phyloP scores from a whole-genome alignment of 1,140 invertebrate species.

The Papilio helenus region DNA sequence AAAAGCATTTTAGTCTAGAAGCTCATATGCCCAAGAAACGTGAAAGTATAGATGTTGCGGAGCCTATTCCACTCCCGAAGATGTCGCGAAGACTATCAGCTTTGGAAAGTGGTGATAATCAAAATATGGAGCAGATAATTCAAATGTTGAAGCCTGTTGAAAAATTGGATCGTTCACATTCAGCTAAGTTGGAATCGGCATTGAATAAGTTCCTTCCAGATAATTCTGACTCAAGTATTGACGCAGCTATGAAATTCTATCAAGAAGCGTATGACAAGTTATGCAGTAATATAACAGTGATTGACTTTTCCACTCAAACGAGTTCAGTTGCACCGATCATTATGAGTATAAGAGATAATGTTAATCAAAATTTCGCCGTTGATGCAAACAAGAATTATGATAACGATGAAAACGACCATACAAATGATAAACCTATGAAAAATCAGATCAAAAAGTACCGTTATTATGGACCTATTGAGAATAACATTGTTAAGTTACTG shows the following conservation, averaged over 20 bases:
- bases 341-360: conserved; percentile 79
- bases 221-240: conserved; percentile 70
- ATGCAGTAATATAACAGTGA: conserved; percentile 58
- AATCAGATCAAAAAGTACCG: conserved; percentile 73
- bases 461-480: conserved; percentile 76
- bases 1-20: conserved; percentile 72
- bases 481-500: conserved; percentile 65
- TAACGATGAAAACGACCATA: conserved; percentile 71
- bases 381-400: conserved; percentile 75
- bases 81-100: conserved; percentile 74
- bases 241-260: conserved; percentile 69
- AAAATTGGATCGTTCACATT: conserved; percentile 64
- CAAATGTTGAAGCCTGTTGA: conserved; percentile 62
- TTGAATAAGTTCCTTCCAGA: conserved; percentile 67
- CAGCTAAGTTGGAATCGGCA: conserved; percentile 59
- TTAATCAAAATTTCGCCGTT: conserved; percentile 72
- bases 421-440: conserved; percentile 65
- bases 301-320: conserved; percentile 68
- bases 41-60: conserved; percentile 74
- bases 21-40: conserved; percentile 73
- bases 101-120: conserved; percentile 67
- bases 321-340: conserved; percentile 77
- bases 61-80: conserved; percentile 70
- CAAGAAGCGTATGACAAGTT: conserved; percentile 62
- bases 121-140: conserved; percentile 62